phyloP scores from a whole-genome alignment of 2,888 invertebrate species.

The Limenitis camilla region DNA sequence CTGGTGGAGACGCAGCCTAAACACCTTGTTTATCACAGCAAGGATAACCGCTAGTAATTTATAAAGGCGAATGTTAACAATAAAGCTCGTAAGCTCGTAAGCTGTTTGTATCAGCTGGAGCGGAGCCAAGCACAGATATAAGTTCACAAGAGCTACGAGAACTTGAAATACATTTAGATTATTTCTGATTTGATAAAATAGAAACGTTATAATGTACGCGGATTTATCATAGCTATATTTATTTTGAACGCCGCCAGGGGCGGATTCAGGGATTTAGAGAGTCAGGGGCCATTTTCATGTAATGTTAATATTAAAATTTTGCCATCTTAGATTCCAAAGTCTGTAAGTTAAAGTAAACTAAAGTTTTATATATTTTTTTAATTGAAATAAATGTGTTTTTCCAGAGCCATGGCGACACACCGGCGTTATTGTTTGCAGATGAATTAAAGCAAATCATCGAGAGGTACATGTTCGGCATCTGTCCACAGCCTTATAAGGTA shows the following conservation, averaged over 20 bases:
- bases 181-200: slow-evolving; percentile 13
- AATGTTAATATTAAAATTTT: no score
- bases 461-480: slow-evolving; percentile 59
- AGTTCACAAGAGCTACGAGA: slow-evolving; percentile 16
- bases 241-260: not conserved
- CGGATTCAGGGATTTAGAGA: not conserved
- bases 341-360: no score
- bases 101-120: no score
- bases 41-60: no score
- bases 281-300: not conserved
- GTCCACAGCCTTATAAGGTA: slow-evolving; percentile 62
- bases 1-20: no score
- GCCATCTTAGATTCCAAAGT: no score
- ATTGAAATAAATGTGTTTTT: no score
- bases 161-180: slow-evolving; percentile 13
- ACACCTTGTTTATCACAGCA: no score
- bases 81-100: no score
- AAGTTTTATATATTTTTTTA: no score
- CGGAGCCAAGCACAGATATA: not conserved
- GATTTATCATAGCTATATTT: not conserved
- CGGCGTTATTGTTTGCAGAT: slow-evolving; percentile 58
- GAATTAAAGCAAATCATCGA: slow-evolving; percentile 57
- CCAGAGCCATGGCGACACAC: slow-evolving; percentile 37
- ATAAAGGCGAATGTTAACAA: no score
- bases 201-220: not conserved